Evolutionary conservation across 1,140 invertebrate species (phyloP), one percentile per base, ranked within the genome.

Genomic region (Drosophila takahashii): DNA sequence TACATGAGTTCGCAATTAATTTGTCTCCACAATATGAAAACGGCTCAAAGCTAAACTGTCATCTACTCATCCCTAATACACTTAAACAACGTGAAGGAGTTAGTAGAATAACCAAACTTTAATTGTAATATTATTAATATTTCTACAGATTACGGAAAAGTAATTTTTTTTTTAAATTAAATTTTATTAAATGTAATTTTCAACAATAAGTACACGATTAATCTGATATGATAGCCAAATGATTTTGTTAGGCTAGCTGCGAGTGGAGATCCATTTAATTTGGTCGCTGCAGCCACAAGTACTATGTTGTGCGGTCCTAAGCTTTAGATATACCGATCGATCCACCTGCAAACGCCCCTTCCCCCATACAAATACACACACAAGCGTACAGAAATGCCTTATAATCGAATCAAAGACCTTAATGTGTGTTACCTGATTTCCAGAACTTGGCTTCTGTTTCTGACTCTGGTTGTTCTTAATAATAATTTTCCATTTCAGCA

Each of bases 1-100:
- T 81, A 85, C 81, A 85, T 64, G 81, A 85, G 73, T 85, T 86
- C 58, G 72, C 81, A 81, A 85, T 85, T 85, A 85, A 86, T 78
- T 86, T 86, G 67, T 78, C 67, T 51, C n/a, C 51, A 45, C 79
- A 64, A 78, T 53, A 74, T 83, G 74, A 70, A 66, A 65, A 60
- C 32, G 73, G 53, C 61, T 51, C 26, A 45, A 62, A 59, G 44
- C 29, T 54, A 47, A 26, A 11, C 58, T 27, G 11, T 2, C 15
- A 22, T n/a, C 53, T 18, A n/a, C 15, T 9, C 15, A 27, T 27
- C 22, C 47, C 0, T 16, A 11, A 9, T 22, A 32, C 57, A 45
- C 59, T 22, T 3, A 0, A 11, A n/a, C 0, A 32, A 26, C n/a
- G 4, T 22, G 51, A 26, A 32, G 2, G 9, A 2, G 2, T 9